Conservation (phyloP, 2,888 invertebrate species). For the Xylota sylvarum region DNA sequence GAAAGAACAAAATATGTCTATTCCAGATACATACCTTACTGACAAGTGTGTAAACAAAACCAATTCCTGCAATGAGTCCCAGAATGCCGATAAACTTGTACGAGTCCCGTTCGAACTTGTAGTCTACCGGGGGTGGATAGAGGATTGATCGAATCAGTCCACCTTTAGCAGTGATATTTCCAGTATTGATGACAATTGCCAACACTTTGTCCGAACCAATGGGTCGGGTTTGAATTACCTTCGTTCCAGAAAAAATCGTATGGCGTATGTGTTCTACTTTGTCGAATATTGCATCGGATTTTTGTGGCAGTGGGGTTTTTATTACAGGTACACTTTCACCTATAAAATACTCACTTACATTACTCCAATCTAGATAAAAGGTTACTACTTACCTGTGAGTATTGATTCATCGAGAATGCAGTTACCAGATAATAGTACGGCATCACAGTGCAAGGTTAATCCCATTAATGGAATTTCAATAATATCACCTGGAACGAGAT, state of each 20-base stretch:
- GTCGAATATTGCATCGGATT: conserved; percentile 90
- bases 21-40: conserved; percentile 88
- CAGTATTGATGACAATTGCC: conserved; percentile 93
- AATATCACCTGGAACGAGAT: conserved; percentile 95
- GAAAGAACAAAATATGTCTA: neutral
- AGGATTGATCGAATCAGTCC: conserved; percentile 97
- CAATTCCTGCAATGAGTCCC: conserved; percentile 91
- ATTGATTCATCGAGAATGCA: conserved; percentile 98
- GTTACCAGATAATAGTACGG: conserved; percentile 93
- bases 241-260: conserved; percentile 96
- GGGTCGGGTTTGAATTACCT: conserved; percentile 95
- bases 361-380: neutral
- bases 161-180: conserved; percentile 96
- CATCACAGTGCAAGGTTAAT: conserved; percentile 96
- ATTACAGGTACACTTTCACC: conserved; percentile 98
- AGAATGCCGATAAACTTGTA: conserved; percentile 94
- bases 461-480: conserved; percentile 93
- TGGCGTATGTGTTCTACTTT: conserved; percentile 95
- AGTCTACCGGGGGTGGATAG: conserved; percentile 98
- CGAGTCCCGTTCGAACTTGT: conserved; percentile 97
- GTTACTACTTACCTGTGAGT: conserved; percentile 90
- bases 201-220: conserved; percentile 93
- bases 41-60: conserved; percentile 94
- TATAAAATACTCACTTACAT: conserved; percentile 81
- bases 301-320: conserved; percentile 93